These are phyloP conservation scores for Tinea trinotella DNA, from an alignment of 2,888 invertebrate genomes.

Conservation along the genomic window DNA sequence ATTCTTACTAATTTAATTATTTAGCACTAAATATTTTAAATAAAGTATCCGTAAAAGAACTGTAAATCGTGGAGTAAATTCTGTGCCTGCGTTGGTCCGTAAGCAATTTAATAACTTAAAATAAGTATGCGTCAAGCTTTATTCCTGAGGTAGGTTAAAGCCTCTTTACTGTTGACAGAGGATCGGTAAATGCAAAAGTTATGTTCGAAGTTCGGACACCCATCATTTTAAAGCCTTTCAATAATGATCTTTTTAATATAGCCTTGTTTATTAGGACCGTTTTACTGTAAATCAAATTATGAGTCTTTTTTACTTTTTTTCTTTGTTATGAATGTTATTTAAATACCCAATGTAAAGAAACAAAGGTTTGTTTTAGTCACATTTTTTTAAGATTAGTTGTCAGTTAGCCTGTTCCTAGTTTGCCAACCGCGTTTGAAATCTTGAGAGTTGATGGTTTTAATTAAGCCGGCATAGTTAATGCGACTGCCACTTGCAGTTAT, in stretches of 20 bases:
- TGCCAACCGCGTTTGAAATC: too few species aligned
- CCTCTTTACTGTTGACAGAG: conserved; percentile 17
- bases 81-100: neutral
- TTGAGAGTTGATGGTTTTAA: too few species aligned
- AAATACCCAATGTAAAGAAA: too few species aligned
- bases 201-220: neutral
- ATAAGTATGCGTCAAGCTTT: conserved; percentile 10
- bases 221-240: conserved; percentile 1
- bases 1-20: too few species aligned
- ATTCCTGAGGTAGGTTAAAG: conserved; percentile 1
- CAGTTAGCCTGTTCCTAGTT: too few species aligned
- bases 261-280: neutral
- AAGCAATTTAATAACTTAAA: neutral
- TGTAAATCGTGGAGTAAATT: neutral
- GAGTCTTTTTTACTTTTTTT: neutral
- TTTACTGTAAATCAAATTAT: neutral
- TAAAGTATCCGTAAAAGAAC: too few species aligned
- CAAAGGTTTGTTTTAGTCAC: too few species aligned
- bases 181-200: conserved; percentile 13
- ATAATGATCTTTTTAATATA: neutral
- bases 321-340: too few species aligned
- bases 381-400: too few species aligned
- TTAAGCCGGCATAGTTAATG: too few species aligned
- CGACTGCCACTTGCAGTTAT: too few species aligned
- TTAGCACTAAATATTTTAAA: too few species aligned